Base-by-base conservation (phyloP, 1,140 invertebrate species). In the Drosophila paulistorum region DNA sequence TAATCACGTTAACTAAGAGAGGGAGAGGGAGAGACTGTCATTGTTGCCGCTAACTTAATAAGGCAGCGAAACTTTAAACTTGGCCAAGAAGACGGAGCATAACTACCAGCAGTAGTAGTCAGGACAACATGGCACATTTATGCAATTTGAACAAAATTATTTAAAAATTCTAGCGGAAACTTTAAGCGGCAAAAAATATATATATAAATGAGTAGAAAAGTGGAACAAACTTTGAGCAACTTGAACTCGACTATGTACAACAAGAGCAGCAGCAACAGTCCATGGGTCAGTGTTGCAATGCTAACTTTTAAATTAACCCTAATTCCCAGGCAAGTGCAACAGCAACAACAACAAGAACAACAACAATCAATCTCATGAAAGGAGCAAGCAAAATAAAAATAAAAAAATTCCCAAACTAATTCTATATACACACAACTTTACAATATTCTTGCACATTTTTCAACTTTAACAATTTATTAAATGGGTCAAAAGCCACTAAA, bases 381-480 rank as follows among this genome's bases (percentile, higher is more conserved):
- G 42, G 42, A 71, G 54, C 20, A 69, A 37, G 7, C 33, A 35
- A 35, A 35, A 4, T 4, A 35, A 35, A 39, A 55, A n/a, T n/a
- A 68, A 60, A 20, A 68, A 58, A 65, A 68, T 17, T 17, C 17
- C 57, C 37, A 37, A 37, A 58, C 65, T 62, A 75, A 45, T 45
- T 45, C n/a, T 69, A 48, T 66, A 75, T 58, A 73, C 45, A 60
- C 35, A 69, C 60, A 69, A 79, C 65, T 74, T 89, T 80, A 75
- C 77, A 78, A 84, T 84, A 89, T 89, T 89, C 84, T 89, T 89
- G 84, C 70, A 77, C 85, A 89, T 89, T 89, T 80, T 89, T 90
- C 79, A 91, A 91, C 89, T 89, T 91, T 90, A 91, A 91, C 89
- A 85, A 91, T 91, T 91, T 91, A 91, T 91, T 91, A 91, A 91